phyloP scores from a whole-genome alignment of 2,113 vertebrate species.

The Maccullochella peelii region DNA sequence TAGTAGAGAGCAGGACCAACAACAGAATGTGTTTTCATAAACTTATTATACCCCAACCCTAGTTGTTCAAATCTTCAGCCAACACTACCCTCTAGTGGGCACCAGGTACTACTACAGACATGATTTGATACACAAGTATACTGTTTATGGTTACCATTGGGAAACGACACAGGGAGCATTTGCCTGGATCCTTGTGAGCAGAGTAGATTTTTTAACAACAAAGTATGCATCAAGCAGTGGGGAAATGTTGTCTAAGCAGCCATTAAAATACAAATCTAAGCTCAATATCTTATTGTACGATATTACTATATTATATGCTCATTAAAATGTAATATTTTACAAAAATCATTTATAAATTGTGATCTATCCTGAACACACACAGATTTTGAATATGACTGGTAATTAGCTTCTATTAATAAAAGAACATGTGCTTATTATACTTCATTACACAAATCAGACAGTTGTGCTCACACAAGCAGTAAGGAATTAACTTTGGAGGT shows the following conservation, averaged over 20 bases:
- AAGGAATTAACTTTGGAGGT: neutral
- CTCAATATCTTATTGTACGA: neutral
- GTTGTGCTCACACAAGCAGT: neutral
- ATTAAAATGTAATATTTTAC: neutral
- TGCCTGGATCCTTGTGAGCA: neutral
- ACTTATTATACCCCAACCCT: neutral
- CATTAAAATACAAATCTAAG: neutral
- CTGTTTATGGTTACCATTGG: neutral
- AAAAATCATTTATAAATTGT: neutral
- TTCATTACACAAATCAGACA: neutral
- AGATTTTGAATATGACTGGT: neutral
- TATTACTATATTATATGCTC: neutral
- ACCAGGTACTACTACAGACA: neutral
- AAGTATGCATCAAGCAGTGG: neutral
- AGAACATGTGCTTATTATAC: neutral
- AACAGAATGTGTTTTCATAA: neutral
- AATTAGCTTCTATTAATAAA: neutral
- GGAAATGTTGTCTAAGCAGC: neutral
- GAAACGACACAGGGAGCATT: neutral
- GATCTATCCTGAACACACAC: neutral
- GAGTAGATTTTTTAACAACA: too few species aligned
- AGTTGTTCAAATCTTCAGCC: neutral
- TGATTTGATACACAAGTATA: neutral
- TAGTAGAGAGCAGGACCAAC: neutral
- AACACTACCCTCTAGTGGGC: slow-evolving; percentile 62